These are phyloP conservation scores for Elgaria multicarinata DNA, from an alignment of 2,113 vertebrate genomes.

Conservation along the genomic window DNA sequence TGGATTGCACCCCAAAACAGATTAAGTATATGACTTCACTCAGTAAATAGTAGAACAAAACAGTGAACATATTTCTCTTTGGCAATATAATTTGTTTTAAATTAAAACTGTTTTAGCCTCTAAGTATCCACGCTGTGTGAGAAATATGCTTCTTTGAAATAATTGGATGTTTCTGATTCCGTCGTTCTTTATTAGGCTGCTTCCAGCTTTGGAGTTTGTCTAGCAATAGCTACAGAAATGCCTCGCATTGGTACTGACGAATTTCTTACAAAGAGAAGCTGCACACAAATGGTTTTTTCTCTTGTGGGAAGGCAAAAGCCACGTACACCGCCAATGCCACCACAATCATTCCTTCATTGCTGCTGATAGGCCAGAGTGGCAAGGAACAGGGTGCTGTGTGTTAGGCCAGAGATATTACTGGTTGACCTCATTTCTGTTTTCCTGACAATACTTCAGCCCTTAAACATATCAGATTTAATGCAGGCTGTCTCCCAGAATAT, in stretches of 20 bases:
- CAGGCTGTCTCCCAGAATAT: not conserved
- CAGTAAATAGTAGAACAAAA: accelerated
- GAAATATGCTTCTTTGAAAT: accelerated
- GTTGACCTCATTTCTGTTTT: conserved; percentile 32
- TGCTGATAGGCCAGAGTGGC: conserved; percentile 1
- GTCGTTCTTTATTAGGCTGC: not conserved
- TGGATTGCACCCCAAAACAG: too few species aligned
- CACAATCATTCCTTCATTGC: conserved; percentile 22
- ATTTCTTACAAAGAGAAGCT: conserved; percentile 23
- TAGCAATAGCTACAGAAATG: conserved; percentile 4
- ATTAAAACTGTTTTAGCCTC: accelerated
- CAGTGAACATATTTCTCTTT: not conserved
- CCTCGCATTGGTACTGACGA: accelerated
- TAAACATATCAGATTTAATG: conserved; percentile 14
- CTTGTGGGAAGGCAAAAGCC: conserved; percentile 55
- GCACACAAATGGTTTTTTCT: conserved; percentile 30
- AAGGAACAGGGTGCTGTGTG: conserved; percentile 23
- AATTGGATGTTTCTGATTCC: not conserved
- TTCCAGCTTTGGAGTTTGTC: conserved; percentile 48
- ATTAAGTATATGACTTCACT: not conserved
- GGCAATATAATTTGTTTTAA: accelerated
- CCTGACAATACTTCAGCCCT: not conserved
- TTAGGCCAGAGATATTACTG: conserved; percentile 13
- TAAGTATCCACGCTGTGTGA: accelerated
- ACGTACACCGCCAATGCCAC: not conserved